phyloP scores from a whole-genome alignment of 1,140 invertebrate genomes.

The Drosophila bocki region DNA sequence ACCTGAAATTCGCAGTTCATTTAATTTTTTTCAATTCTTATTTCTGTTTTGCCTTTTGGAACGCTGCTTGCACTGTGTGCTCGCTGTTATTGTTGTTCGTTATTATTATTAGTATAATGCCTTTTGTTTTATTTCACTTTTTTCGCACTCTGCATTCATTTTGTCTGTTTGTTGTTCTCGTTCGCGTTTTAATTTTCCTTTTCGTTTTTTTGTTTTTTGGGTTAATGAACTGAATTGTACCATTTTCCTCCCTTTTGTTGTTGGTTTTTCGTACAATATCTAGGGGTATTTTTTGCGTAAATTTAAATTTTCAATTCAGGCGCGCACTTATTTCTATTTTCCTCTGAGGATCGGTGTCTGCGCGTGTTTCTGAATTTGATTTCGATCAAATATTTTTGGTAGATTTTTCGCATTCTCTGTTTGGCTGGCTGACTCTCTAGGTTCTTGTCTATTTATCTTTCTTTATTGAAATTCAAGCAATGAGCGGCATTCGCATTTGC shows the following conservation, averaged over 20 bases:
- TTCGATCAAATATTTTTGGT: constrained; percentile 45
- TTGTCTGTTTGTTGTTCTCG: constrained; percentile 27
- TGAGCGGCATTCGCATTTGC: constrained; percentile 69
- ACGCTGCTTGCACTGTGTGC: constrained; percentile 34
- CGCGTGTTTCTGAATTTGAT: constrained; percentile 27
- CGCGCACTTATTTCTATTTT: constrained; percentile 3
- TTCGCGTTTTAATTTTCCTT: constrained; percentile 32
- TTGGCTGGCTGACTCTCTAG: background rate
- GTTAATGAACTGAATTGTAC: constrained; percentile 56
- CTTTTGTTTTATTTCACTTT: constrained; percentile 57
- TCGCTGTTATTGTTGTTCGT: constrained; percentile 28
- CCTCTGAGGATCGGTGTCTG: background rate
- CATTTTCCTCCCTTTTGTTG: constrained; percentile 11
- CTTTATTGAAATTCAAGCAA: constrained; percentile 67
- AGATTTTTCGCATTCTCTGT: constrained; percentile 31
- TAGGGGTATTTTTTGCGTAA: constrained; percentile 38
- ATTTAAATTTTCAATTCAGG: constrained; percentile 34
- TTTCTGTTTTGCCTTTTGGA: constrained; percentile 41
- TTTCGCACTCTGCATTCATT: constrained; percentile 27
- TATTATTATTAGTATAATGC: constrained; percentile 59
- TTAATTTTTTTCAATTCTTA: constrained; percentile 36
- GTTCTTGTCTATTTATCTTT: constrained; percentile 18
- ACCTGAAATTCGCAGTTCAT: constrained; percentile 77
- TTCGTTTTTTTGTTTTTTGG: constrained; percentile 42
- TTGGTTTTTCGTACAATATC: constrained; percentile 25